A percentile compares a stretch with the other conserved stretches of the same genome.
Evolutionary conservation across 2,113 vertebrate genomes (phyloP).

Genomic region (Mellivora capensis): DNA sequence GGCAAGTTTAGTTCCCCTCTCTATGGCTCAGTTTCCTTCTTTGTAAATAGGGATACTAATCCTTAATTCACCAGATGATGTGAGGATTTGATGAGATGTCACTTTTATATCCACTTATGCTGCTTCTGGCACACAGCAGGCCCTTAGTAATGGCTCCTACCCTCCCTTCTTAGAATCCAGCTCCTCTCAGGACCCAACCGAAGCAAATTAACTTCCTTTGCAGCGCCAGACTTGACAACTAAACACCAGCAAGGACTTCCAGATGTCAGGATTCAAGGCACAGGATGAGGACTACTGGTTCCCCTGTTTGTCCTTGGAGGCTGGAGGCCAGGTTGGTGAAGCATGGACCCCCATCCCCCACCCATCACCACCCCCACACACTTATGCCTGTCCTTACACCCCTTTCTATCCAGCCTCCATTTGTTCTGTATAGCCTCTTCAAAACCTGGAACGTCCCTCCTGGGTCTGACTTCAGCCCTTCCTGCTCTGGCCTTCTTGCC

Average conservation of each 20-base stretch:
- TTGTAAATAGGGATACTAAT: not conserved
- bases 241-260: not conserved
- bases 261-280: not conserved
- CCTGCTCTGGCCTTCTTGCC: not conserved
- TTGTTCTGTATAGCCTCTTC: not conserved
- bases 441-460: not conserved
- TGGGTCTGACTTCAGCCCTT: not conserved
- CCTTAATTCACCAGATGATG: not conserved
- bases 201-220: slow-evolving; percentile 31
- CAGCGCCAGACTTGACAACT: slow-evolving; percentile 4
- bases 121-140: not conserved
- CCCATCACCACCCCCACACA: not conserved
- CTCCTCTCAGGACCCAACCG: slow-evolving; percentile 3
- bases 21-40: not conserved
- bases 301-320: not conserved
- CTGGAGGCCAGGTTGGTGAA: slow-evolving; percentile 32
- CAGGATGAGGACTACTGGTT: not conserved
- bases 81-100: not conserved
- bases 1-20: not conserved
- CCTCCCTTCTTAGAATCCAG: not conserved
- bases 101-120: not conserved
- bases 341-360: not conserved
- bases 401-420: not conserved
- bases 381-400: not conserved
- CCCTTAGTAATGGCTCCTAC: not conserved